Conservation (phyloP, 2,113 vertebrate genomes). For the Colossoma macropomum region DNA sequence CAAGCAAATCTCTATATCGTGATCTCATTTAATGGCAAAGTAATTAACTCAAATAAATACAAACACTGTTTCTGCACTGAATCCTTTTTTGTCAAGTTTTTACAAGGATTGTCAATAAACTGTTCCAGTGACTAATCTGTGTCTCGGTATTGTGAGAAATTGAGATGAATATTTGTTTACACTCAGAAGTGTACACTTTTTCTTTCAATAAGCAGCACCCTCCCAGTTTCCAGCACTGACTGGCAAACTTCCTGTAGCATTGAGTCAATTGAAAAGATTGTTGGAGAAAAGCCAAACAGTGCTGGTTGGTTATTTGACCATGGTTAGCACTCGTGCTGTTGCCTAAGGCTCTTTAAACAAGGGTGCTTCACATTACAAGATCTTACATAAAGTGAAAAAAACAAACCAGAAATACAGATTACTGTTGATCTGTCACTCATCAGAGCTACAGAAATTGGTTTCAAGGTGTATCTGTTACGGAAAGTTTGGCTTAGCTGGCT, state of each 20-base stretch:
- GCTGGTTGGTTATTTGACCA: neutral
- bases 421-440: neutral
- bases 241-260: too few relatives aligned
- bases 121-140: neutral
- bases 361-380: neutral
- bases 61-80: neutral
- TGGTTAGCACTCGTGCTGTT: neutral
- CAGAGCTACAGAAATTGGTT: neutral
- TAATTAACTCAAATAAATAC: neutral
- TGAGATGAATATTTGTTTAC: neutral
- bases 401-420: neutral
- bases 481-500: neutral
- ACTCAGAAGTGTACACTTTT: neutral
- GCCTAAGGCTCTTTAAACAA: neutral
- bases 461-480: neutral
- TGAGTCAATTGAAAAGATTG: too few relatives aligned
- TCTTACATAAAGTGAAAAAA: neutral
- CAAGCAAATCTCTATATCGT: too few relatives aligned
- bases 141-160: neutral
- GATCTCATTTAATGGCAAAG: neutral
- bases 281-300: neutral
- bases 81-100: neutral
- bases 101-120: neutral
- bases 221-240: too few relatives aligned
- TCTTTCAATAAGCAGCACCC: too few relatives aligned